Evolutionary conservation across 2,797 vertebrate species (phyloP), one percentile per base, ranked within the genome.

Genomic region (Ibycter americanus): DNA sequence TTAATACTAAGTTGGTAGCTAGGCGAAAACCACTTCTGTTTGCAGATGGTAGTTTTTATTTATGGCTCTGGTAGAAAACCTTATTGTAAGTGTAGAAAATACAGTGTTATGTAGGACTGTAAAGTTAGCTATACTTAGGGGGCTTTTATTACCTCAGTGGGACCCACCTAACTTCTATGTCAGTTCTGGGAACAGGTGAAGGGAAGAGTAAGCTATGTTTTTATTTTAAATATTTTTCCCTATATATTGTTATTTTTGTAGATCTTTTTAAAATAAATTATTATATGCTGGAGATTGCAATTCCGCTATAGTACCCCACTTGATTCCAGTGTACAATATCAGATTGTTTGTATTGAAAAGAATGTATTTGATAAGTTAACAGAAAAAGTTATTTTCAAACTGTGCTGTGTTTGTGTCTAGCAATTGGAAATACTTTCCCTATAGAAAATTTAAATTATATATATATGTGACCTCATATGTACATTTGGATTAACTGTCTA

Each of bases 361-460:
- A 97, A 97, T 96, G 96, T 97, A 96, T 96, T 96, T 95, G 91
- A 56, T 96, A 96, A 97, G 76, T 97, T 96, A 95, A 90, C 66
- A 70, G 83, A 94, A 97, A 94, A 95, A 93, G 90, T 93, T 97
- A 94, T 97, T 98, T 98, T 97, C 96, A 93, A 89, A 96, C 80
- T 97, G 84, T 97, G 67, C 93, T 92, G 52, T 95, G 67, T 97
- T 97, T 95, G 81, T 97, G 84, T 97, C 38, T 93, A 96, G 84
- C 90, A 96, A 92, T 87, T 96, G 96, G 97, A 97, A 96, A 96
- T 97, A 97, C 93, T 97, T 97, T 97, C 96, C 97, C 96, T 96
- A 83, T 92, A 96, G 89, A 96, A 97, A 98, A 83, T 74, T 27
- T 42, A 77, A 87, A 84, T 55, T 44, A 89, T 95, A 94, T 97